Evolutionary conservation across 53 echinoderm and acorn worm species (phyloP), one percentile per base, ranked within the genome.

Genomic region (Henricia sp.): DNA sequence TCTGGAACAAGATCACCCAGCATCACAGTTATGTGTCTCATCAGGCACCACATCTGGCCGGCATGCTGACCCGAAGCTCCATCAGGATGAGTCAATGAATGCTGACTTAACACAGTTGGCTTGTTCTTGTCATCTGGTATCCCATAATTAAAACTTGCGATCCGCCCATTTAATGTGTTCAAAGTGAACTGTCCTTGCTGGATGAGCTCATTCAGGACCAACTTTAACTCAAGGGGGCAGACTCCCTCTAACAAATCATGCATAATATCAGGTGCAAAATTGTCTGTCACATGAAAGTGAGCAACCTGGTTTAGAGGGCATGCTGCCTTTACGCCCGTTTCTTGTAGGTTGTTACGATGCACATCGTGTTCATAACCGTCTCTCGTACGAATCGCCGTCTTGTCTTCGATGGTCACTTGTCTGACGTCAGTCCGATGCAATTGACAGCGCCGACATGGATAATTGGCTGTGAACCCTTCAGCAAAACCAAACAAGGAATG

Each of bases 21-120:
- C 59, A 83, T 73, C 24, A 91, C 50, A 68, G 71, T 26, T 43
- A 91, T 72, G 40, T 88, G 52, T 32, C 84, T 48, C 11, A 60
- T 53, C 16, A 88, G 33, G 40, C 52, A 87, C 91, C 83, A 88
- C 76, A 83, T 91, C 50, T 91, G 91, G 0, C 66, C 84, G 29
- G 88, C 91, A 74, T 83, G 85, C 51, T 90, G 90, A 0, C 68
- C 80, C 14, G 85, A 24, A 50, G 90, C 70, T 35, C 82, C 71
- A 71, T 87, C 86, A 8, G 90, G 83, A 63, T 90, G 85, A 12
- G 29, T 9, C 40, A 90, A 35, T 9, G 57, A 46, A 56, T 38
- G 27, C 27, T 52, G 33, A n/a, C 57, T 38, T 53, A 74, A 54
- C 5, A 52, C 72, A 25, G 54, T 77, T 77, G 86, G 90, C 42